Base-by-base conservation (phyloP, 37 sponge, comb jelly and placozoan species). In the Corticium candelabrum region DNA sequence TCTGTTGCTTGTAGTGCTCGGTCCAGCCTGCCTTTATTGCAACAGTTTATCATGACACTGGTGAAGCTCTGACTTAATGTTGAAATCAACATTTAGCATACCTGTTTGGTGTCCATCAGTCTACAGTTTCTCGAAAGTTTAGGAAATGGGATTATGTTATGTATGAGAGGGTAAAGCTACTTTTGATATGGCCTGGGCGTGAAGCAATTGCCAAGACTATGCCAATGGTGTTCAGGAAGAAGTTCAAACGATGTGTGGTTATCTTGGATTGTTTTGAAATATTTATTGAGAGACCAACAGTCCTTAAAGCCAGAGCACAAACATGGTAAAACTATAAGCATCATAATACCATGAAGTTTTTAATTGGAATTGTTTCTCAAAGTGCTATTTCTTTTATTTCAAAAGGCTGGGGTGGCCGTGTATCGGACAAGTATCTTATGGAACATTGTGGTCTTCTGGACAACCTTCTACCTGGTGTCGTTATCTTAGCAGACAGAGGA, bases 401-500 rank as follows among this genome's bases (percentile, higher is more conserved):
- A 50, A 50, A 50, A 21, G 62, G 62, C 15, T 50, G 62, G 62
- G 62, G 62, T 27, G 62, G 62, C 21, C 62, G 62, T 21, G 62
- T 50, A 11, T 50, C 62, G 15, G 62, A 50, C 21, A 50, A 50
- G 62, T 21, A 50, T 50, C 11, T 50, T 27, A 81, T 80, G 29
- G 82, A 85, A 75, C 50, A 85, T 27, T 85, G 77, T 85, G 86
- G 86, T 29, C 35, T 76, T 32, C 34, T 76, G 3, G 39, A 37
- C 3, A 33, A 80, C n/a, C 62, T 81, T 1, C 38, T 74, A 0
- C 86, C 86, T 74, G 86, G 81, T 70, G 86, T 80, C 39, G 3
- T 43, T 11, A 69, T 85, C 36, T 68, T 81, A 35, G 86, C 86
- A 29, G 86, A 81, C 38, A 21, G 81, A 21, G 86, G 86, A 32